phyloP scores from a whole-genome alignment of 2,113 vertebrate genomes.

The Lathamus discolor region DNA sequence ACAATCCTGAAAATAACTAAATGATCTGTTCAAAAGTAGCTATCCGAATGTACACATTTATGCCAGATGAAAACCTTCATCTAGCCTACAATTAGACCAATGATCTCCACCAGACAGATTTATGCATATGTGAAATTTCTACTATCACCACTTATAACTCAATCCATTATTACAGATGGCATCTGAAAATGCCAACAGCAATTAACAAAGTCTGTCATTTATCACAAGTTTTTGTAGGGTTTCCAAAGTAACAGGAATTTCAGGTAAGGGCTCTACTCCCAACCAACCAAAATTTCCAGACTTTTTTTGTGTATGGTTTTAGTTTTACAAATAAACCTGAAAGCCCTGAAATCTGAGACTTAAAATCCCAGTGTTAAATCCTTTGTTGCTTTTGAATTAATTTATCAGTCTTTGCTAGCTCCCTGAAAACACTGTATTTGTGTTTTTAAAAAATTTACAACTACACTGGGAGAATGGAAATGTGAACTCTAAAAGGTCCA shows the following conservation, averaged over 20 bases:
- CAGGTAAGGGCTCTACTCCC: not conserved
- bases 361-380: not conserved
- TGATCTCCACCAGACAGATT: not conserved
- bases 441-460: not conserved
- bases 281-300: not conserved
- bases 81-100: not conserved
- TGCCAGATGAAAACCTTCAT: not conserved
- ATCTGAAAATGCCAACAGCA: not conserved
- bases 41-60: not conserved
- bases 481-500: not conserved
- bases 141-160: not conserved
- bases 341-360: not conserved
- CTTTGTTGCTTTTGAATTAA: not conserved
- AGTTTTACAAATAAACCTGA: not conserved
- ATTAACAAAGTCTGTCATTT: not conserved
- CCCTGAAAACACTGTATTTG: not conserved
- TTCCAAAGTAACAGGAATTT: not conserved
- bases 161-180: not conserved
- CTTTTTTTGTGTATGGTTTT: not conserved
- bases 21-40: not conserved
- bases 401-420: not conserved
- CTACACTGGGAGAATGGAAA: not conserved
- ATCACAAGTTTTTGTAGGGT: no score
- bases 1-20: not conserved
- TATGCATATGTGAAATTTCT: not conserved